phyloP scores from a whole-genome alignment of 2,888 invertebrate species.

The Acrobeloides nanus region DNA sequence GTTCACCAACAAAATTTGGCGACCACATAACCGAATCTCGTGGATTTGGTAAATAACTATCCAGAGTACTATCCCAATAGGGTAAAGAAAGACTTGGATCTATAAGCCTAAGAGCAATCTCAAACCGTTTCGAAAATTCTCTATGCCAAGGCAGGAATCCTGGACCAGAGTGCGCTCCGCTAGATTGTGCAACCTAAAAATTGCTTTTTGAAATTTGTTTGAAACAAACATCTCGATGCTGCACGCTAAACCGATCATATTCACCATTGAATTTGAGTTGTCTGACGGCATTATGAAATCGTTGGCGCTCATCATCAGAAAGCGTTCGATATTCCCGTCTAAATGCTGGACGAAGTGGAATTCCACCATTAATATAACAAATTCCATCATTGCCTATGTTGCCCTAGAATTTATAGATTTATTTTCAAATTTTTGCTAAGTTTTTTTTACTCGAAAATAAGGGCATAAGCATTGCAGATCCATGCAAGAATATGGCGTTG shows the following conservation, averaged over 20 bases:
- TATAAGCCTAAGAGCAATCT: slow-evolving; percentile 45
- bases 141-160: slow-evolving; percentile 52
- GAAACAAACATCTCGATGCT: slow-evolving; percentile 33
- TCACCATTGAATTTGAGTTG: slow-evolving; percentile 47
- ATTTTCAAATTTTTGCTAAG: too few species aligned
- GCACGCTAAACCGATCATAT: slow-evolving; percentile 41
- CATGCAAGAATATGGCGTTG: slow-evolving; percentile 52
- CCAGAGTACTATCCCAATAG: slow-evolving; percentile 54
- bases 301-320: slow-evolving; percentile 46
- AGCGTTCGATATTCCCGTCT: slow-evolving; percentile 50
- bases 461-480: slow-evolving; percentile 52
- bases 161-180: slow-evolving; percentile 49
- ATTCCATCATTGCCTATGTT: slow-evolving; percentile 39
- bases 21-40: slow-evolving; percentile 46
- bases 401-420: slow-evolving; percentile 22
- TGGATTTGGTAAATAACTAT: slow-evolving; percentile 42
- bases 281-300: slow-evolving; percentile 49
- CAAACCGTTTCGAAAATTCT: slow-evolving; percentile 36
- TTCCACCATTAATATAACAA: slow-evolving; percentile 41
- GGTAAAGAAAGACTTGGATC: slow-evolving; percentile 54
- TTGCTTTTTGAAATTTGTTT: background rate
- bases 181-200: slow-evolving; percentile 36
- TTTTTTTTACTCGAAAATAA: slow-evolving; percentile 37
- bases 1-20: slow-evolving; percentile 33
- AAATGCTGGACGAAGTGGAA: slow-evolving; percentile 46